phyloP scores from a whole-genome alignment of 2,113 vertebrate genomes.

The Vulpes lagopus region DNA sequence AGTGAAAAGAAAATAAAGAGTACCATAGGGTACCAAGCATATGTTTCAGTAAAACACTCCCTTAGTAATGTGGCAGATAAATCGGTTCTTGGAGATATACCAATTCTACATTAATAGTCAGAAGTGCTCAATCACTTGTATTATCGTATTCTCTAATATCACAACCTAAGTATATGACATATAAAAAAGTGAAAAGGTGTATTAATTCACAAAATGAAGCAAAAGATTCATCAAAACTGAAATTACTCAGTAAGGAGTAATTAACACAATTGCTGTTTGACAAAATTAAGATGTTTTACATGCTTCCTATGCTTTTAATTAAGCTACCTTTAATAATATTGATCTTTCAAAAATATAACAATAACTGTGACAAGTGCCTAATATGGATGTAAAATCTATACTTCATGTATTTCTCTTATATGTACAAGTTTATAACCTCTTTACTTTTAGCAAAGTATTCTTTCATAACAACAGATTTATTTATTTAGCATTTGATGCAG shows the following conservation, averaged over 20 bases:
- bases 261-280: slow-evolving; percentile 25
- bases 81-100: background rate
- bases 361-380: slow-evolving; percentile 35
- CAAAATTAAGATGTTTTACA: slow-evolving; percentile 40
- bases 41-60: slow-evolving; percentile 52
- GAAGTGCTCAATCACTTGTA: background rate
- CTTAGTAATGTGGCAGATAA: slow-evolving; percentile 17
- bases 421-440: background rate
- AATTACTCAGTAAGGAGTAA: slow-evolving; percentile 36
- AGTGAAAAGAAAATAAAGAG: slow-evolving; percentile 71
- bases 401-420: background rate
- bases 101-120: background rate
- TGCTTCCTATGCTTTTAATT: slow-evolving; percentile 55
- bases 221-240: slow-evolving; percentile 28
- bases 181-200: background rate
- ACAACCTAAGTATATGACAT: background rate
- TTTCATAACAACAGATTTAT: slow-evolving; percentile 1
- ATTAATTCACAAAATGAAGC: slow-evolving; percentile 30
- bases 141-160: background rate
- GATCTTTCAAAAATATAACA: slow-evolving; percentile 50
- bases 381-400: background rate
- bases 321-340: slow-evolving; percentile 32
- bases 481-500: slow-evolving; percentile 40
- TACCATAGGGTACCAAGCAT: slow-evolving; percentile 56
- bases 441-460: slow-evolving; percentile 35